These are phyloP conservation scores for Numida meleagris DNA, from an alignment of 2,113 vertebrate species.

Conservation along the genomic window DNA sequence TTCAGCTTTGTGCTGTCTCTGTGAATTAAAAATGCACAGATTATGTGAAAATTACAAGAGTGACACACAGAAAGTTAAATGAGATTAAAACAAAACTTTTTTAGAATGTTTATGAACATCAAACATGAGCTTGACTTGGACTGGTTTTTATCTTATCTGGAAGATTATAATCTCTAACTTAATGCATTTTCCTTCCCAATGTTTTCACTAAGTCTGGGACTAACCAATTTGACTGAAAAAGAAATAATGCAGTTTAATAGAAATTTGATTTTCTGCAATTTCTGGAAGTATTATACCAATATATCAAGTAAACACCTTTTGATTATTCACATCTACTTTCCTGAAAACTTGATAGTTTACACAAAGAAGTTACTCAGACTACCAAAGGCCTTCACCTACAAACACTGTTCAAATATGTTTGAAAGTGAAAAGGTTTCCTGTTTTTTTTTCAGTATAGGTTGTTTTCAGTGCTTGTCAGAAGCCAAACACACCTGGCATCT, in stretches of 20 bases:
- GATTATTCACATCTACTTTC: not conserved
- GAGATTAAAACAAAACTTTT: not conserved
- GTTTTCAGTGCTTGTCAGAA: not conserved
- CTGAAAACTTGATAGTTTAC: not conserved
- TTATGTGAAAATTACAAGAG: not conserved
- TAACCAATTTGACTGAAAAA: not conserved
- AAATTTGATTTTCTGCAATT: not conserved
- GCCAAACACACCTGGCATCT: not conserved
- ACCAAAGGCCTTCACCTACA: not conserved
- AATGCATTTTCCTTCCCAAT: not conserved
- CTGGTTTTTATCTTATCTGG: not conserved
- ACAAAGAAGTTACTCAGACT: not conserved
- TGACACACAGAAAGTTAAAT: not conserved
- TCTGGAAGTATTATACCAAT: not conserved
- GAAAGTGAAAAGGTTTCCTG: not conserved
- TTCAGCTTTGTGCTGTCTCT: not conserved
- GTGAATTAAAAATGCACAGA: not conserved
- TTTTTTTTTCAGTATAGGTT: not conserved
- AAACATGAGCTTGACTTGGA: not conserved
- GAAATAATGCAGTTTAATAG: not conserved
- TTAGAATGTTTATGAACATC: not conserved
- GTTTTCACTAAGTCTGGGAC: not conserved
- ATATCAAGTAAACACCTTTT: not conserved
- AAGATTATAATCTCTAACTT: not conserved
- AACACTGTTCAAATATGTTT: not conserved